Base-by-base conservation (phyloP, 2,888 invertebrate genomes). In the Caenorhabditis sulstoni region DNA sequence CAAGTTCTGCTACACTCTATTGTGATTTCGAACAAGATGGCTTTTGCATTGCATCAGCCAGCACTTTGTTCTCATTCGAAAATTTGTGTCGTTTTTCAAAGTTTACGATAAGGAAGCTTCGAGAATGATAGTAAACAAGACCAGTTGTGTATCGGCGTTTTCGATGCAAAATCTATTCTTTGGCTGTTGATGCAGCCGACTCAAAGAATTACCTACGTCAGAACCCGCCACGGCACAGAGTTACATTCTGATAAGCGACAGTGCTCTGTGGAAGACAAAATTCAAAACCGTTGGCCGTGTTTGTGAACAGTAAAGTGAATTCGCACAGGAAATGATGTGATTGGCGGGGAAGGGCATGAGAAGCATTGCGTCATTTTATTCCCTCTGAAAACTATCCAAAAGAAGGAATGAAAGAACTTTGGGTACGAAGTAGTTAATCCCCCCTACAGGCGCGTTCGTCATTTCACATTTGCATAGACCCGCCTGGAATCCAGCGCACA, bases 31-130 rank as follows among this genome's bases (percentile, higher is more conserved):
- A 29, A 7, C 49, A 47, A 39, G 55, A 55, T 57, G 35, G 55
- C 14, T 52, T 68, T 59, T 47, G 55, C 14, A 52, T 68, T 68
- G 45, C 68, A 44, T 68, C 68, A 68, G 59, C 68, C 53, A 18
- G n/a, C n/a, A n/a, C 9, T 23, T 37, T 37, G 7, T 35, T 16
- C 53, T 53, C 16, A 35, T 53, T n/a, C 35, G 37, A 37, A 37
- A 52, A 14, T 49, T 59, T 20, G 14, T 37, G 20, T 37, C 35
- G 11, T 16, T 39, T 18, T 47, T 11, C 35, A 47, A 35, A 52
- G 37, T 41, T 50, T 37, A 22, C 29, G 67, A 67, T 58, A 68
- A 68, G 68, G 35, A 29, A 8, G 41, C 20, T 29, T 45, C 9
- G 12, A 41, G 18, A 29, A 18, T 20, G n/a, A 20, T 52, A 16